Evolutionary conservation across 2,113 vertebrate species (phyloP), one percentile per base, ranked within the genome.

Genomic region (Cephalophus harveyi): DNA sequence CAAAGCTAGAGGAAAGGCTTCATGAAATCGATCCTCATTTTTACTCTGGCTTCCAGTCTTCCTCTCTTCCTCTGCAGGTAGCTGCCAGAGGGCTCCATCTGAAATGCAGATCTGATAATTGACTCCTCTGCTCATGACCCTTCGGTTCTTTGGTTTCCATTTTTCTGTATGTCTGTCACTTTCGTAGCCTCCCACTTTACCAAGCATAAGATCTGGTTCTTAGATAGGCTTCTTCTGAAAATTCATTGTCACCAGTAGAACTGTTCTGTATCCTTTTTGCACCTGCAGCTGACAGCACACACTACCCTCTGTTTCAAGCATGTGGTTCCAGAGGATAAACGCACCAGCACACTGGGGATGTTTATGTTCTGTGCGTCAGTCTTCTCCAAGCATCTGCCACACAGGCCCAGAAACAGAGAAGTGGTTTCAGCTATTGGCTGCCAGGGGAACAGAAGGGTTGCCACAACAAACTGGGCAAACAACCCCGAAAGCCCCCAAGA

Each of bases 381-480:
- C 89, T 95, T 92, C 67, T 54, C 81, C 59, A 55, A 59, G 96
- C 97, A 97, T 97, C 97, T 97, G 95, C 91, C 87, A 76, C 84
- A 93, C 89, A 96, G 97, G 84, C 93, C 1, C 92, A 97, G 84
- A 95, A 94, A 85, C 74, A 91, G 74, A 83, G 52, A 87, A 43
- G 59, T 89, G 78, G 82, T 96, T 93, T 94, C 57, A 81, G 52
- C 64, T 92, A 1, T 87, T 83, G 86, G 82, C 90, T 87, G 79
- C 92, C 89, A 87, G 84, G 74, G 89, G 60, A 96, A 91, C 94
- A 84, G 88, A 93, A 93, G 89, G 50, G 89, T 95, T 98, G 95
- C 96, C 95, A 98, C 96, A 98, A 94, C 93, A 97, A 36, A 94
- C 87, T 91, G 54, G 14, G 86, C 96, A 96, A 95, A 96, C 91